These are phyloP conservation scores for Agrotis clavis DNA, from an alignment of 2,888 invertebrate species.

Conservation along the genomic window DNA sequence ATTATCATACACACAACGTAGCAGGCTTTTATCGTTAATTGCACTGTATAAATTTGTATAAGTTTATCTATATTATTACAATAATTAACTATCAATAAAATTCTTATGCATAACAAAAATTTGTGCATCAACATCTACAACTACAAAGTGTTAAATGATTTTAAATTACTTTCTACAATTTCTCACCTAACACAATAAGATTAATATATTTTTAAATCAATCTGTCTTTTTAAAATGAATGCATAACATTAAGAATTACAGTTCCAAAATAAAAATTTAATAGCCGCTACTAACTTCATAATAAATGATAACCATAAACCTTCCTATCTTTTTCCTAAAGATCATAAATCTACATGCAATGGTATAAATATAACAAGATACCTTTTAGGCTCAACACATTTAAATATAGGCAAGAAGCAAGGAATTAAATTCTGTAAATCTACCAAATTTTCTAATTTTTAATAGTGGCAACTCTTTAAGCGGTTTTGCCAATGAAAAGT, in stretches of 20 bases:
- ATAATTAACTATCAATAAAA: slow-evolving; percentile 71
- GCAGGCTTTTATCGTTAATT: slow-evolving; percentile 64
- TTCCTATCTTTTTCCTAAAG: neutral
- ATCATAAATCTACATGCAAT: slow-evolving; percentile 11
- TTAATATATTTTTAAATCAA: slow-evolving; percentile 54
- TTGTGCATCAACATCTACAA: slow-evolving; percentile 88
- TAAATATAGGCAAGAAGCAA: slow-evolving; percentile 7
- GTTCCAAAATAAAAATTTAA: slow-evolving; percentile 17
- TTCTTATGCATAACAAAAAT: slow-evolving; percentile 78
- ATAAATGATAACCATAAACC: slow-evolving; percentile 26
- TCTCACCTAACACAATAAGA: slow-evolving; percentile 67
- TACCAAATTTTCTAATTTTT: slow-evolving; percentile 25
- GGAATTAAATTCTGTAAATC: slow-evolving; percentile 5
- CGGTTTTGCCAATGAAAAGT: neutral
- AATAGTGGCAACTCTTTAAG: slow-evolving; percentile 13
- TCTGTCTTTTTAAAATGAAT: slow-evolving; percentile 5
- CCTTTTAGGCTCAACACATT: slow-evolving; percentile 50
- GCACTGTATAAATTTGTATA: slow-evolving; percentile 69
- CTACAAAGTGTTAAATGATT: slow-evolving; percentile 82
- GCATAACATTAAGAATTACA: slow-evolving; percentile 6
- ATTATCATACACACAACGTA: slow-evolving; percentile 55
- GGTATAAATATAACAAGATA: slow-evolving; percentile 36
- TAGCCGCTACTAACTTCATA: slow-evolving; percentile 6
- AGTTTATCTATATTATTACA: slow-evolving; percentile 71
- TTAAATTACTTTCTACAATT: slow-evolving; percentile 76